Base-by-base conservation (phyloP, 2,797 vertebrate genomes). In the Pteronotus mesoamericanus region DNA sequence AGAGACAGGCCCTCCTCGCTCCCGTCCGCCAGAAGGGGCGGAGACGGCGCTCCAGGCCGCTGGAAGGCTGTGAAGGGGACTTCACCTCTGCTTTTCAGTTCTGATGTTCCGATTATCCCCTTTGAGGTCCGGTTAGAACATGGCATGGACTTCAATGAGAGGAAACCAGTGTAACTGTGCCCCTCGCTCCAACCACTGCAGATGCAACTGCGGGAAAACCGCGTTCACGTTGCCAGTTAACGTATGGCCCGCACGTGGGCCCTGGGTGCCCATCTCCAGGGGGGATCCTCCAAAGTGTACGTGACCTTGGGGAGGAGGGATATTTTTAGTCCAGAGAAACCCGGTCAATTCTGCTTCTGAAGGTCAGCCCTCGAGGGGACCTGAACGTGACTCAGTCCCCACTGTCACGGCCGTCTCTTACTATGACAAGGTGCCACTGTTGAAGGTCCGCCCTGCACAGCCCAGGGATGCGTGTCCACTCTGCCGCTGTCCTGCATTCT, bases 51-150 rank as follows among this genome's bases (percentile, higher is more conserved):
- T 15, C 24, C 22, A 42, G 68, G 69, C 61, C 22, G 4, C 3
- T 39, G 78, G 51, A 37, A 85, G 61, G 51, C 55, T 68, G 15
- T 9, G 18, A 44, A 64, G 57, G 32, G 12, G 34, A 51, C 39
- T 57, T 68, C 39, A 32, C 57, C 85, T 37, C 6, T 29, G 5
- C 29, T 86, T 80, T 51, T 8, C 37, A 82, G 10, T 78, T 91
- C 34, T 86, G 42, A 6, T 61, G 32, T 71, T 84, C 48, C 39
- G 6, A 61, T 57, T 14, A 78, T 86, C 55, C 64, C 21, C 64
- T 90, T 42, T 39, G 72, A 72, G 86, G 39, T 59, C 29, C 72
- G n/a, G 16, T 64, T 74, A 59, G 75, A 78, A 66, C 22, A n/a
- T 19, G 42, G 66, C 59, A 2, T 6, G 66, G 48, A 71, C 75